phyloP scores from a whole-genome alignment of 2,797 vertebrate genomes.

The Rhyacichthys aspro region DNA sequence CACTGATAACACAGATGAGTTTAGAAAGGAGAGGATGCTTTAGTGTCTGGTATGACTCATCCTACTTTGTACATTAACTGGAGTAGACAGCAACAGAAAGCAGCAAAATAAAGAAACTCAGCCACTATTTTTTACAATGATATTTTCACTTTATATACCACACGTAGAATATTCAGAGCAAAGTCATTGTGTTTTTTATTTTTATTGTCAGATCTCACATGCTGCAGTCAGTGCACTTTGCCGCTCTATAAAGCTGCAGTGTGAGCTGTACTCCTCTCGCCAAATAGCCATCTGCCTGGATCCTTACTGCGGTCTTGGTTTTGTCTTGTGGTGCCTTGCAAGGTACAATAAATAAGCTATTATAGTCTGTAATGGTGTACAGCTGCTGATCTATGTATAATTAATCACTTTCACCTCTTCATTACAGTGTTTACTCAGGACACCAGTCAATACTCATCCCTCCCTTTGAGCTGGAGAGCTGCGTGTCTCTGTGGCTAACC shows the following conservation, averaged over 20 bases:
- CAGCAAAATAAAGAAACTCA: neutral
- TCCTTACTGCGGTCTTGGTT: slow-evolving; percentile 97
- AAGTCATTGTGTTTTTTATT: neutral
- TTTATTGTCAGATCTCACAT: slow-evolving; percentile 89
- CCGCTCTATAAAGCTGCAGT: slow-evolving; percentile 97
- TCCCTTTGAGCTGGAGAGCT: slow-evolving; percentile 96
- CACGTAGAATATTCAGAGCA: too few relatives aligned
- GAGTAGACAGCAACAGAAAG: neutral
- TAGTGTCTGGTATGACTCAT: neutral
- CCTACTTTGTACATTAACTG: neutral
- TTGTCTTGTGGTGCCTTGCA: slow-evolving; percentile 98
- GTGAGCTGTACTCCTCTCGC: slow-evolving; percentile 96
- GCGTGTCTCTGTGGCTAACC: slow-evolving; percentile 93
- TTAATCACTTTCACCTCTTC: slow-evolving; percentile 1
- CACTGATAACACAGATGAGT: neutral
- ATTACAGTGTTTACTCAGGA: slow-evolving; percentile 93
- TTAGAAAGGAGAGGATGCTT: neutral
- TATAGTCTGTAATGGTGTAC: neutral
- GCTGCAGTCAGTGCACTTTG: slow-evolving; percentile 92
- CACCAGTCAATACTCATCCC: slow-evolving; percentile 98
- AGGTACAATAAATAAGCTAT: slow-evolving; percentile 78
- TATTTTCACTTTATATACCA: too few relatives aligned
- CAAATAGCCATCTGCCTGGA: slow-evolving; percentile 99
- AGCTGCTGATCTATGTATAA: neutral
- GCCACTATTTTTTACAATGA: neutral